Evolutionary conservation across 2,113 vertebrate genomes (phyloP).

Genomic region (Manacus vitellinus): DNA sequence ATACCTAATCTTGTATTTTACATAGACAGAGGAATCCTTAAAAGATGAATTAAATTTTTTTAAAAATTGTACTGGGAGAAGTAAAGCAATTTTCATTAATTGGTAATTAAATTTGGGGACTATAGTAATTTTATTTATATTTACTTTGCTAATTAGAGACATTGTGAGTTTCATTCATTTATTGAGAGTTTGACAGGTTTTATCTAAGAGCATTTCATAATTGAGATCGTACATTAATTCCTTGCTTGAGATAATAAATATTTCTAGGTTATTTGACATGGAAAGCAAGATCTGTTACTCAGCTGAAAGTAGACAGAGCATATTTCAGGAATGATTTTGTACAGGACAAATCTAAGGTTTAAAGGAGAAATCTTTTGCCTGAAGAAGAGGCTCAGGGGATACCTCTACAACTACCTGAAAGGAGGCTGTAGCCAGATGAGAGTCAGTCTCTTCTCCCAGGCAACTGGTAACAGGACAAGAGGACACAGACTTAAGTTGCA

Average conservation of each 20-base stretch:
- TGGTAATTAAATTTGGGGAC: conserved; percentile 21
- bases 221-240: conserved; percentile 15
- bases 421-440: background rate
- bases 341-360: background rate
- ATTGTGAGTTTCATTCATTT: background rate
- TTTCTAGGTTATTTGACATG: background rate
- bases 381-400: background rate
- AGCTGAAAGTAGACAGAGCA: background rate
- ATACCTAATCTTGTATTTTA: background rate
- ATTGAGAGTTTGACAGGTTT: conserved; percentile 17
- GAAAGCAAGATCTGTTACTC: background rate
- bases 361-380: background rate
- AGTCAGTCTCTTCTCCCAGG: background rate
- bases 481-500: background rate
- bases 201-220: conserved; percentile 31
- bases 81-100: background rate
- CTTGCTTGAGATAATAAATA: conserved; percentile 19
- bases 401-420: background rate
- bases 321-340: background rate
- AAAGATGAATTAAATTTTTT: background rate
- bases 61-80: background rate
- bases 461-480: background rate
- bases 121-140: conserved; percentile 38
- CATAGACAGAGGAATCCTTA: background rate
- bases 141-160: conserved; percentile 30